phyloP scores from a whole-genome alignment of 2,797 vertebrate genomes.

The Aphelocoma californica region DNA sequence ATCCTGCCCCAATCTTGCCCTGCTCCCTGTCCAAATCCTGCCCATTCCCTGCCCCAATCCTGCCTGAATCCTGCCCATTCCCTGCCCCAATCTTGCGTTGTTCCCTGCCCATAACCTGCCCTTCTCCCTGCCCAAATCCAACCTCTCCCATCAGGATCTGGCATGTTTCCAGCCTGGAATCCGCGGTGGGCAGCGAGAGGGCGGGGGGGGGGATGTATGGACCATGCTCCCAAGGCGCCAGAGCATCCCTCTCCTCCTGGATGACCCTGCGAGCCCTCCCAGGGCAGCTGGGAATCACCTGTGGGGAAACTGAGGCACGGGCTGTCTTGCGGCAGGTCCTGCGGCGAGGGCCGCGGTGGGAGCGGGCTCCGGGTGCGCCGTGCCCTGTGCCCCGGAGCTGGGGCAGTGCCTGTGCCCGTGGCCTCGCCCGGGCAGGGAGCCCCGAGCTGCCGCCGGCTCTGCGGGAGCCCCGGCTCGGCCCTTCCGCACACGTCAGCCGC shows the following conservation, averaged over 20 bases:
- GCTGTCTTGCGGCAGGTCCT: neutral
- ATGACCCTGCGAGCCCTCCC: neutral
- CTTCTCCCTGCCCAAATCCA: neutral
- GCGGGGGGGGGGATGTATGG: neutral
- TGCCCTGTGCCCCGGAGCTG: neutral
- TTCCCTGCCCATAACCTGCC: neutral
- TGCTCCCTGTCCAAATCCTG: neutral
- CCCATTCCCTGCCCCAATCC: too few species aligned
- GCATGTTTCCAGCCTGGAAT: neutral
- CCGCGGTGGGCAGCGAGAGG: accelerated
- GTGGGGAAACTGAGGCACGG: neutral
- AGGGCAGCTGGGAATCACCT: neutral
- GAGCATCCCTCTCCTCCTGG: neutral
- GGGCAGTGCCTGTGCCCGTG: neutral
- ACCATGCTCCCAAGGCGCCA: accelerated
- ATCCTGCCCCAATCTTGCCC: neutral
- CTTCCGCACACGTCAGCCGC: conserved; percentile 38
- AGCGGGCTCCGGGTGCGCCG: accelerated
- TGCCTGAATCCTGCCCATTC: too few species aligned
- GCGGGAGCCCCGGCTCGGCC: conserved; percentile 24
- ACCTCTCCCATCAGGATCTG: neutral
- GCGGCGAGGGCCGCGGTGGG: neutral
- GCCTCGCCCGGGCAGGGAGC: neutral
- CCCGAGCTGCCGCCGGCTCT: neutral
- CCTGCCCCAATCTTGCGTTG: neutral